Evolutionary conservation across 2,797 vertebrate species (phyloP).

Genomic region (Harpagifer antarcticus): DNA sequence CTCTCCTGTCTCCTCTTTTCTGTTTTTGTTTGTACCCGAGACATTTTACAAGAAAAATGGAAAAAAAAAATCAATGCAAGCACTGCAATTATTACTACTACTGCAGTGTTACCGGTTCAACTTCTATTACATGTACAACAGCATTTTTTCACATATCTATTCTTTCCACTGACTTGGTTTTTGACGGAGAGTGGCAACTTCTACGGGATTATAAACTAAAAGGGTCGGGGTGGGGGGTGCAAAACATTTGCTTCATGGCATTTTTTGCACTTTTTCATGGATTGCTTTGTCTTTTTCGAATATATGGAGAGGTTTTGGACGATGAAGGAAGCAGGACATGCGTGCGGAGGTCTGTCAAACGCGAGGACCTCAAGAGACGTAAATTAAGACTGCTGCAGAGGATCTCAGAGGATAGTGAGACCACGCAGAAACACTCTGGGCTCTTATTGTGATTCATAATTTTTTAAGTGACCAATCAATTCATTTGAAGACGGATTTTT

Average conservation of each 20-base stretch:
- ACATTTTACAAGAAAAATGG: constrained; percentile 93
- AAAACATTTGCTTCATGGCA: constrained; percentile 86
- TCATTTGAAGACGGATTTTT: constrained; percentile 63
- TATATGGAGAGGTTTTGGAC: constrained; percentile 60
- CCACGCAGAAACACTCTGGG: constrained; percentile 78
- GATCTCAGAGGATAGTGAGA: constrained; percentile 76
- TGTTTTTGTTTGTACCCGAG: constrained; percentile 95
- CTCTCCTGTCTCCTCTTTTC: constrained; percentile 94
- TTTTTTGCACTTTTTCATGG: constrained; percentile 90
- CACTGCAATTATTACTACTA: constrained; percentile 81
- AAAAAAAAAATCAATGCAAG: constrained; percentile 78
- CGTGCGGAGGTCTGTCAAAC: constrained; percentile 49
- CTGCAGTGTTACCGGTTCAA: constrained; percentile 77
- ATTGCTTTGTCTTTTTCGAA: constrained; percentile 78
- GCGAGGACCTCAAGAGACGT: constrained; percentile 60
- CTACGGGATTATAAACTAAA: constrained; percentile 90
- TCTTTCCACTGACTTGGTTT: constrained; percentile 84
- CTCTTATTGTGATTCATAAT: constrained; percentile 79
- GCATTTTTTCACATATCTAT: constrained; percentile 81
- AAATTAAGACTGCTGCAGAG: constrained; percentile 60
- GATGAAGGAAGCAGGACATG: constrained; percentile 59
- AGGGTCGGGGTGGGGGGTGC: constrained; percentile 63
- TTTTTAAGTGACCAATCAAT: constrained; percentile 78
- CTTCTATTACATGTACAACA: constrained; percentile 80
- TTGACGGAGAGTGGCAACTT: constrained; percentile 76